Conservation (phyloP, 2,113 vertebrate genomes). For the Hippocampus abdominalis region DNA sequence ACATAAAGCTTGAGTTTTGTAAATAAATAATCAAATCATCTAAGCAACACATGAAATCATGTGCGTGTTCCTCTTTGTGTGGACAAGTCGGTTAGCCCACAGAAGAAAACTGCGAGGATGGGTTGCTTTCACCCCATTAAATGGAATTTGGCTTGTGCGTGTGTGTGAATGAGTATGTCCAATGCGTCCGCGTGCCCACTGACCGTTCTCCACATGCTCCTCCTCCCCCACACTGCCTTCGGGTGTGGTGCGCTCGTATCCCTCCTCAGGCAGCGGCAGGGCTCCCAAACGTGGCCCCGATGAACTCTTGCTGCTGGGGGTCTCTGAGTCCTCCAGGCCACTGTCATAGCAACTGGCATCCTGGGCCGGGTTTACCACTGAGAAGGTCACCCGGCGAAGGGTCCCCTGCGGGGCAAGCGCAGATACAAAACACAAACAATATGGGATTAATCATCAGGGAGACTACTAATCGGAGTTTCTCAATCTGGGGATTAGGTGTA, state of each 20-base stretch:
- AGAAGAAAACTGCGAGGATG: not conserved
- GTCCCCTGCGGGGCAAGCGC: slow-evolving; percentile 77
- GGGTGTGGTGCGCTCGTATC: slow-evolving; percentile 91
- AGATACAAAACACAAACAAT: slow-evolving; percentile 49
- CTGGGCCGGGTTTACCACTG: slow-evolving; percentile 89
- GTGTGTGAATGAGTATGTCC: slow-evolving; percentile 7
- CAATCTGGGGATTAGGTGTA: slow-evolving; percentile 59
- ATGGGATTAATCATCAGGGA: slow-evolving; percentile 65
- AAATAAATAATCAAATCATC: slow-evolving; percentile 10
- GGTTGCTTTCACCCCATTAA: not conserved
- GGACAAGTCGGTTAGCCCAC: too few species aligned
- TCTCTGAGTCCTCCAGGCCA: slow-evolving; percentile 93
- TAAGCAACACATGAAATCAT: not conserved
- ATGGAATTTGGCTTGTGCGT: not conserved
- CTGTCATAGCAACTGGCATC: slow-evolving; percentile 95
- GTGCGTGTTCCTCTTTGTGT: too few species aligned
- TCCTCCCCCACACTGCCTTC: slow-evolving; percentile 97
- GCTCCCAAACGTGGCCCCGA: slow-evolving; percentile 90
- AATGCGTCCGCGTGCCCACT: slow-evolving; percentile 17
- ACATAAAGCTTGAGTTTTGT: not conserved
- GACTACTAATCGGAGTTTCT: slow-evolving; percentile 53
- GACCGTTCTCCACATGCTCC: slow-evolving; percentile 94
- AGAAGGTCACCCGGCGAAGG: slow-evolving; percentile 95
- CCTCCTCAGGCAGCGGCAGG: slow-evolving; percentile 88
- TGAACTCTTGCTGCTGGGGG: slow-evolving; percentile 94